Base-by-base conservation (phyloP, 2,113 vertebrate species). In the Phrynosoma platyrhinos region DNA sequence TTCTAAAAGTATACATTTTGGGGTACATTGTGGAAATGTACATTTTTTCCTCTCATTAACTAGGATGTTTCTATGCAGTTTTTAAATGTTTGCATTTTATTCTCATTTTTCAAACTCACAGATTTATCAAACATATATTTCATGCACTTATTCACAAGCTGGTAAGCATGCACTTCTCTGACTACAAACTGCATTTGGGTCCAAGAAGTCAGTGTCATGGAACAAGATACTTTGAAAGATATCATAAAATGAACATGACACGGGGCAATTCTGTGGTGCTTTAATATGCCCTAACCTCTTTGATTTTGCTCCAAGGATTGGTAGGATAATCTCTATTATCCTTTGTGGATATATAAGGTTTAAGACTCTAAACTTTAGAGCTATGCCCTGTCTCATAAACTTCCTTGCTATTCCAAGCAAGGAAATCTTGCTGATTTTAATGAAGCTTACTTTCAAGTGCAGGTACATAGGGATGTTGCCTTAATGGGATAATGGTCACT, bases 401-500 rank as follows among this genome's bases (percentile, higher is more conserved):
- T n/a, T 40, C 20, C 18, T 64, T 82, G 68, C 30, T 52, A 64
- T 64, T 87, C 69, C 36, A 62, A 42, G 18, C 27, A 8, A 87
- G 36, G 42, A 77, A 85, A 25, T 78, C 55, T 55, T 23, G 18
- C 10, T 83, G 20, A 82, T 18, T 88, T 75, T 42, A 66, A 66
- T 66, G 62, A 64, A 66, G 79, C 55, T 76, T 78, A 52, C 58
- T 62, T 12, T 10, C 71, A 52, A 42, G 36, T 64, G 76, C 13
- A 36, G n/a, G 30, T 40, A 23, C 23, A 27, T 8, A 77, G 5
- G 6, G 66, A 6, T 81, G 55, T 16, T 66, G 74, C 36, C 53
- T 85, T 76, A 76, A 77, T 75, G 25, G 40, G 71, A 88, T 75
- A 87, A 82, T 82, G 42, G 3, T 25, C 30, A 52, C 64, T 42